Percentiles rank a stretch among this genome's conserved stretches.
Conservation (phyloP, 1,140 invertebrate species). For the Orussus abietinus region DNA sequence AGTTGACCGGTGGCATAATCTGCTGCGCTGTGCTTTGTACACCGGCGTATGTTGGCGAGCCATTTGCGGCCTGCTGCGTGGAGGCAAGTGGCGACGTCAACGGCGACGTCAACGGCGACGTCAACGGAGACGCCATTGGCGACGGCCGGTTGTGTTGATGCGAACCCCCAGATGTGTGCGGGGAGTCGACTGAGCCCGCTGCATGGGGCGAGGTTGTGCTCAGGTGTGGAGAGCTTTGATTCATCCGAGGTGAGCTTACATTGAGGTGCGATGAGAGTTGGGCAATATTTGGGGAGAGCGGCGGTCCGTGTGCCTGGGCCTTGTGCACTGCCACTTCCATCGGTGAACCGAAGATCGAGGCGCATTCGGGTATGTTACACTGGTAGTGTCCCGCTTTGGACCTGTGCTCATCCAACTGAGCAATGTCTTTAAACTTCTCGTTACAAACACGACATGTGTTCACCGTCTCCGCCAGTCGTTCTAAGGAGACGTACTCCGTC, state of each 20-base stretch:
- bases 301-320: constrained; percentile 39
- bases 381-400: constrained; percentile 49
- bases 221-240: constrained; percentile 17
- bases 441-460: constrained; percentile 50
- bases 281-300: constrained; percentile 38
- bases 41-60: constrained; percentile 35
- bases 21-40: constrained; percentile 19
- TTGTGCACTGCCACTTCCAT: constrained; percentile 47
- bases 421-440: constrained; percentile 48
- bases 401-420: constrained; percentile 47
- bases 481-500: constrained; percentile 51
- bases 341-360: constrained; percentile 36
- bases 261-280: constrained; percentile 30
- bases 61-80: constrained; percentile 35
- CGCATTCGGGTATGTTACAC: constrained; percentile 49
- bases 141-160: constrained; percentile 23
- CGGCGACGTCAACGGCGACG: too few relatives aligned
- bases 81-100: constrained; percentile 34
- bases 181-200: constrained; percentile 21
- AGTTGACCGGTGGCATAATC: constrained; percentile 42
- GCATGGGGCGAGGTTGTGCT: constrained; percentile 29
- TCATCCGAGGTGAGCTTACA: constrained; percentile 19
- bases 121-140: too few relatives aligned
- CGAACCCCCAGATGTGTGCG: constrained; percentile 19
- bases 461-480: constrained; percentile 48